These are phyloP conservation scores for Conus ventricosus DNA, from an alignment of 1,140 invertebrate species.

Conservation along the genomic window DNA sequence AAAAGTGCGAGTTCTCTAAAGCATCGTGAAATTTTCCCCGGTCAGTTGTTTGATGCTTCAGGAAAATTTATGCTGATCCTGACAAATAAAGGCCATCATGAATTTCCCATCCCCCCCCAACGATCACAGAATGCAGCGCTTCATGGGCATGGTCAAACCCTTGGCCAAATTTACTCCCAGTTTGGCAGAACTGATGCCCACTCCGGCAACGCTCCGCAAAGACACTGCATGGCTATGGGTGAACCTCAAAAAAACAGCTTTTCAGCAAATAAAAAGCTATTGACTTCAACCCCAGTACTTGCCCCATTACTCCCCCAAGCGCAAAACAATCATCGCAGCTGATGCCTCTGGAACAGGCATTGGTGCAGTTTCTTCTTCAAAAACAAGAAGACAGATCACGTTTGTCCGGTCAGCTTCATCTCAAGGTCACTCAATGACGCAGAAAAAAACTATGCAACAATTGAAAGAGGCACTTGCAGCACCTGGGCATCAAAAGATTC, in stretches of 20 bases:
- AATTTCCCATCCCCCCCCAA: constrained; percentile 62
- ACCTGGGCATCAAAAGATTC: constrained; percentile 77
- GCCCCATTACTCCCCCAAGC: too few species aligned
- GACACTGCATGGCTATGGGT: too few species aligned
- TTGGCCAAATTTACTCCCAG: constrained; percentile 35
- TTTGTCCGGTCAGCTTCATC: constrained; percentile 45
- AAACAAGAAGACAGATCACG: constrained; percentile 20
- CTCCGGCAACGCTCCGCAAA: constrained; percentile 39
- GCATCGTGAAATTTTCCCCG: constrained; percentile 12
- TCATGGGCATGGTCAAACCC: constrained; percentile 39
- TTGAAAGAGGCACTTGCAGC: constrained; percentile 77
- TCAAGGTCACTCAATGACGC: constrained; percentile 53
- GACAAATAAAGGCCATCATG: constrained; percentile 56
- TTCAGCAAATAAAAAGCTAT: too few species aligned
- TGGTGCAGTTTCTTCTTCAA: constrained; percentile 46
- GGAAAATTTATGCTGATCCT: constrained; percentile 60
- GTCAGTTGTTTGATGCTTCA: constrained; percentile 15
- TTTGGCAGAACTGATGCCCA: neutral
- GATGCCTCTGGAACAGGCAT: constrained; percentile 50
- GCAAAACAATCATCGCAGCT: too few species aligned
- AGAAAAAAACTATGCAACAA: constrained; percentile 76
- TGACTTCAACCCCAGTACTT: too few species aligned
- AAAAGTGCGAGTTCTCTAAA: constrained; percentile 17
- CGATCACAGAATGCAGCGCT: constrained; percentile 11
- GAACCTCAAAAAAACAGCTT: too few species aligned